phyloP scores from a whole-genome alignment of 1,140 invertebrate genomes.

The fruit fly (Drosophila melanogaster) region DNA sequence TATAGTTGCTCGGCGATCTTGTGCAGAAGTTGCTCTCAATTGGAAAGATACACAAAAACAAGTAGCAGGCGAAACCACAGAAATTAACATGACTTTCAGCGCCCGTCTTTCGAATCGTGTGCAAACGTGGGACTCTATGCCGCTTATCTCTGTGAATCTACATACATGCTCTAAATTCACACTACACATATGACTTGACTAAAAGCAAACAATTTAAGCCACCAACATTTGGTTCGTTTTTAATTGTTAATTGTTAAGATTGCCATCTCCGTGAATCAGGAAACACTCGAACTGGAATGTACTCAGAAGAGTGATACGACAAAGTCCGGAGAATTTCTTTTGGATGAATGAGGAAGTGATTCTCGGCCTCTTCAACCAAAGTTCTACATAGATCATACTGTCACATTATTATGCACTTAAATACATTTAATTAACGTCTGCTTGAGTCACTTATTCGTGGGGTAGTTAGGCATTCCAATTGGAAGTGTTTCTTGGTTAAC shows the following conservation, averaged over 20 bases:
- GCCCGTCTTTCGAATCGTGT: conserved; percentile 31
- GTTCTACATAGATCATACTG: conserved; percentile 3
- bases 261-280: conserved; percentile 19
- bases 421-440: neutral
- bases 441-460: neutral
- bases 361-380: conserved; percentile 15
- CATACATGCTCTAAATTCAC: conserved; percentile 34
- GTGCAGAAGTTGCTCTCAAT: conserved; percentile 75
- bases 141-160: conserved; percentile 36
- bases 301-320: conserved; percentile 16
- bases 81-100: conserved; percentile 48
- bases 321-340: conserved; percentile 13
- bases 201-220: conserved; percentile 25
- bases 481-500: neutral
- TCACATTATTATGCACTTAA: neutral
- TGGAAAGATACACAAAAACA: conserved; percentile 71
- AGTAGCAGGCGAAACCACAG: conserved; percentile 30
- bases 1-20: conserved; percentile 29
- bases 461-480: neutral
- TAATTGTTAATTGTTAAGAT: conserved; percentile 28
- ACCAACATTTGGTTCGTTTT: conserved; percentile 40
- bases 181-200: conserved; percentile 11
- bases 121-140: conserved; percentile 49
- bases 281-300: conserved; percentile 37
- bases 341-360: conserved; percentile 29